These are phyloP conservation scores for Andricus quercusramuli DNA, from an alignment of 2,888 invertebrate genomes.

Conservation along the genomic window DNA sequence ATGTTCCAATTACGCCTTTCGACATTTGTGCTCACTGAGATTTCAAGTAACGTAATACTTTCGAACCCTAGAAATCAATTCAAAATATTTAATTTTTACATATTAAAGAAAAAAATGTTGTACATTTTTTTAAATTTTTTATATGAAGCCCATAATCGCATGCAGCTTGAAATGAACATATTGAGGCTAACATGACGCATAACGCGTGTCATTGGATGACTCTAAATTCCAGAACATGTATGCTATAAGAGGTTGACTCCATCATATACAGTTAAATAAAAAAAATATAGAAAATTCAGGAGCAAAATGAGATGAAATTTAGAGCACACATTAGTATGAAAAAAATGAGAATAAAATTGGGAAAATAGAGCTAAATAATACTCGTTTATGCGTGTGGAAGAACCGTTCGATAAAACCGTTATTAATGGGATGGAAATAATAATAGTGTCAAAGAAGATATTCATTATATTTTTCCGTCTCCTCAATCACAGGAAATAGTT, in stretches of 20 bases:
- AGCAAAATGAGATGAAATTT: background rate
- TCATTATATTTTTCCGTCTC: constrained; percentile 8
- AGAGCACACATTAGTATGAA: background rate
- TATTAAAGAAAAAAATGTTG: background rate
- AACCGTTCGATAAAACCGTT: constrained; percentile 26
- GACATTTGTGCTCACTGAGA: no score
- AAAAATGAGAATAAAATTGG: background rate
- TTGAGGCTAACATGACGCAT: constrained; percentile 30
- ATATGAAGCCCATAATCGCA: background rate
- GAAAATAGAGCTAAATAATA: background rate
- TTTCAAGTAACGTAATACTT: no score
- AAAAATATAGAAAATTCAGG: background rate
- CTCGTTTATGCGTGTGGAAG: background rate
- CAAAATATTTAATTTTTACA: background rate
- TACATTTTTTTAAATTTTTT: background rate
- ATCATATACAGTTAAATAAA: background rate
- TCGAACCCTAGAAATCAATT: background rate
- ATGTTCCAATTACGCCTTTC: no score
- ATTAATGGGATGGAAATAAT: constrained; percentile 26
- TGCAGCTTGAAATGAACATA: constrained; percentile 5
- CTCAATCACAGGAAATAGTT: constrained; percentile 2
- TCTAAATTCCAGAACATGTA: background rate
- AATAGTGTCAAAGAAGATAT: constrained; percentile 7
- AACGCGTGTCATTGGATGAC: constrained; percentile 31
- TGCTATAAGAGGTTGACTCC: background rate